Evolutionary conservation across 2,113 vertebrate genomes (phyloP).

Genomic region (Pachycephala philippinensis): DNA sequence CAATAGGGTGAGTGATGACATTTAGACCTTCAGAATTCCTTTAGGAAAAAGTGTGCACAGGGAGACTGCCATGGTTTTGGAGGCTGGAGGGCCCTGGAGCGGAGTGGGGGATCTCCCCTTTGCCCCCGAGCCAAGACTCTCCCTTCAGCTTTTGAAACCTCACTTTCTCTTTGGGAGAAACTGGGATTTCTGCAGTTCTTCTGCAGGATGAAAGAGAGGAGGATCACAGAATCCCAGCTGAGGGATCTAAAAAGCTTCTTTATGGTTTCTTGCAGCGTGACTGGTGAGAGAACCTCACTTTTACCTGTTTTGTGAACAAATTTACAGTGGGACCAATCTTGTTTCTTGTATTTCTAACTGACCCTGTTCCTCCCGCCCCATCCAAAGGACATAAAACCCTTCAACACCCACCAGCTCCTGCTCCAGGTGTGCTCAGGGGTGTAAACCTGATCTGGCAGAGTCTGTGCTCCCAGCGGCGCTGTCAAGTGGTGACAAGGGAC

Average conservation of each 20-base stretch:
- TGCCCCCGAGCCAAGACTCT: neutral
- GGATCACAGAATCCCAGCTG: neutral
- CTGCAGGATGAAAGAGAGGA: neutral
- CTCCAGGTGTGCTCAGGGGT: neutral
- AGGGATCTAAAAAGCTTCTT: neutral
- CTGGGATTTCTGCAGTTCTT: neutral
- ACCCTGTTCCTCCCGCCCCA: neutral
- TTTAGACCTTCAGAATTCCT: neutral
- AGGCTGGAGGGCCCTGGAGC: neutral
- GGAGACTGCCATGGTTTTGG: neutral
- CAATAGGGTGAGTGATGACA: neutral
- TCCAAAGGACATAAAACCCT: neutral
- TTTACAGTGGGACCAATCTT: neutral
- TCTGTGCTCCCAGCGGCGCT: neutral
- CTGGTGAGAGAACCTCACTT: neutral
- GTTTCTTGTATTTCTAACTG: neutral
- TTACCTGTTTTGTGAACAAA: neutral
- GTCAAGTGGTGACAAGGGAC: too few relatives aligned
- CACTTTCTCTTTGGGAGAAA: neutral
- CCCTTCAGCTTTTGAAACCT: neutral
- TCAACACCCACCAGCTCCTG: neutral
- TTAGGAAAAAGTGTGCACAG: neutral
- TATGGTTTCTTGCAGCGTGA: neutral
- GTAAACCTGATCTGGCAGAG: neutral
- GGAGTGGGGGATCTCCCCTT: neutral